These are phyloP conservation scores for Orycteropus afer DNA, from an alignment of 2,113 vertebrate species.

Conservation along the genomic window DNA sequence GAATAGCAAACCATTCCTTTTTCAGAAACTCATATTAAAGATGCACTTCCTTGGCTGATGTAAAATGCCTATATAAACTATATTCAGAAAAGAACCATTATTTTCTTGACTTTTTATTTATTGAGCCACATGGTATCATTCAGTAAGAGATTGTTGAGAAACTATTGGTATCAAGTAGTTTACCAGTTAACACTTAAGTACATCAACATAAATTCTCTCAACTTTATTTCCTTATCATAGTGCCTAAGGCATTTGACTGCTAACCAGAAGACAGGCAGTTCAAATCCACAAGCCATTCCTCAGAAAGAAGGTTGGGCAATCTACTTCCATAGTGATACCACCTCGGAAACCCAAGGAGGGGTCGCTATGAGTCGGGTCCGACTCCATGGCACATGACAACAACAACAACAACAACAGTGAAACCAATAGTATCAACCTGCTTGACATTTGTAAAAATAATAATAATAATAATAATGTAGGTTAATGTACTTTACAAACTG, in stretches of 20 bases:
- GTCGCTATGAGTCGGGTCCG: too few species aligned
- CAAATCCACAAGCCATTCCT: too few species aligned
- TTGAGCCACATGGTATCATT: background rate
- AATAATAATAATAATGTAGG: too few species aligned
- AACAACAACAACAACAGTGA: too few species aligned
- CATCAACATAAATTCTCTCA: background rate
- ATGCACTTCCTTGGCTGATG: slow-evolving; percentile 45
- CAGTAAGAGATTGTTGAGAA: background rate
- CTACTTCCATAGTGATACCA: too few species aligned
- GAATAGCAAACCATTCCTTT: slow-evolving; percentile 48
- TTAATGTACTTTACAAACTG: background rate
- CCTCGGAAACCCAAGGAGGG: too few species aligned
- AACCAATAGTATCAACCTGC: background rate
- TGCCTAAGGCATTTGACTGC: too few species aligned
- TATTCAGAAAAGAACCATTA: background rate
- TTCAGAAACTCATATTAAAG: background rate
- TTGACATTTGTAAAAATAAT: background rate
- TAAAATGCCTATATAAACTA: background rate
- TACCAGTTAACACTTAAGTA: background rate
- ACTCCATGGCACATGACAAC: too few species aligned
- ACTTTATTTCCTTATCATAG: background rate
- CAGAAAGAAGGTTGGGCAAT: too few species aligned
- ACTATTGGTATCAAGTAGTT: background rate
- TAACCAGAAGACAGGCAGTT: too few species aligned
- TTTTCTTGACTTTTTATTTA: slow-evolving; percentile 25